Evolutionary conservation across 1,140 invertebrate species (phyloP), one percentile per base, ranked within the genome.

Genomic region (Heliconius melpomene): DNA sequence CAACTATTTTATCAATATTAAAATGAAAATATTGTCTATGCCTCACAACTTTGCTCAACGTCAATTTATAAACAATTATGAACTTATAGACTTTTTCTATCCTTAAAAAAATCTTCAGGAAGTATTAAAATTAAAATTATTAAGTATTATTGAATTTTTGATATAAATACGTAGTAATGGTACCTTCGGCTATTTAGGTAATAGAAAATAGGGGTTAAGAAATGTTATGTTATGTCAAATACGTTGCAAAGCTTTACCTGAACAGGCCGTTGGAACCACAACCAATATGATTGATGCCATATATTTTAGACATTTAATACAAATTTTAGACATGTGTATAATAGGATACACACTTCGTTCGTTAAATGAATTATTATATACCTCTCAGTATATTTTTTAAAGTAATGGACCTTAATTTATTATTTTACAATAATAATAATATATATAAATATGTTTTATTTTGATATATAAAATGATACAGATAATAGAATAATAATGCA

Each of bases 41-140:
- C 38, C 7, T 78, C 32, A 70, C 70, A 70, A 29, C 29, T 72
- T 78, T 78, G 70, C 71, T 60, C 60, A 66, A 66, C 11, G 60
- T 66, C 60, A 66, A 66, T 66, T 66, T 66, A 57, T 66, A 23
- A 26, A 66, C 60, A 66, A 66, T 66, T 66, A 66, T 60, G 20
- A 60, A 60, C 57, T 26, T 66, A 29, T 66, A 26, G 13, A 66
- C 60, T 66, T 26, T 66, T 26, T 26, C n/a, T 66, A 66, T 26
- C 23, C 11, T 66, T 26, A 66, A 26, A 29, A 13, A 66, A 29
- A 29, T 66, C 60, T 66, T 26, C 23, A 11, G 29, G 23, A 26
- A 66, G 23, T 66, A 13, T 66, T 66, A 26, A 66, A 66, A 26
- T 66, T 13, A 66, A 66, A 66, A 66, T 26, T 11, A 26, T 26